Percentiles rank a stretch among this genome's conserved stretches.
Evolutionary conservation across 1,140 invertebrate genomes (phyloP).

Genomic region (Propsilocerus akamusi): DNA sequence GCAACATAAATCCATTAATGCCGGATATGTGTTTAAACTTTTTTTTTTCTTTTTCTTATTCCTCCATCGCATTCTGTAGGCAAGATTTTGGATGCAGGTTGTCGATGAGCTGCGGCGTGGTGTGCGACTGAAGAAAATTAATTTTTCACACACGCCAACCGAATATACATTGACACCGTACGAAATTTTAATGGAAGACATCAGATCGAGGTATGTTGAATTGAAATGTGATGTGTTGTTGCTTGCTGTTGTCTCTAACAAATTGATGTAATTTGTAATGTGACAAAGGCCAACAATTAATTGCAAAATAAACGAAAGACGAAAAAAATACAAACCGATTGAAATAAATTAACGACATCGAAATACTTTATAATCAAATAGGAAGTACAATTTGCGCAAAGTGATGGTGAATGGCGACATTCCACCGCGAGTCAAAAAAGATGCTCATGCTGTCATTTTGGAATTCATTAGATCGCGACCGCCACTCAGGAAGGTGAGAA

Average conservation of each 20-base stretch:
- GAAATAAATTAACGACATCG: too few species aligned
- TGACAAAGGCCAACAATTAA: too few species aligned
- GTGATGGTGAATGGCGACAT: constrained; percentile 67
- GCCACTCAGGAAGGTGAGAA: constrained; percentile 70
- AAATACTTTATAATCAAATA: constrained; percentile 5
- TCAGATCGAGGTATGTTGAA: constrained; percentile 67
- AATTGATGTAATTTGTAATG: too few species aligned
- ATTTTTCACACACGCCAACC: constrained; percentile 43
- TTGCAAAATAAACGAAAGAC: too few species aligned
- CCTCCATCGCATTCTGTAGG: constrained; percentile 34
- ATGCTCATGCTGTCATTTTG: constrained; percentile 85
- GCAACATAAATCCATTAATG: neutral
- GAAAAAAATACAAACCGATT: too few species aligned
- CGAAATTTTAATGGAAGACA: constrained; percentile 94
- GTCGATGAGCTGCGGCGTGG: constrained; percentile 65
- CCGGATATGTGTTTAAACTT: constrained; percentile 4
- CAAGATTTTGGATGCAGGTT: constrained; percentile 91
- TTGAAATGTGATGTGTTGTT: too few species aligned
- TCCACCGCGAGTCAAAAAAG: constrained; percentile 70
- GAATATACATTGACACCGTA: constrained; percentile 95
- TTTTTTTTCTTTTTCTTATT: constrained; percentile 9
- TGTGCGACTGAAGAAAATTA: constrained; percentile 84
- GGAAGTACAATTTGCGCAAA: constrained; percentile 57
- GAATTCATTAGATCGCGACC: constrained; percentile 92
- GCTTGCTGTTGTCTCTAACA: too few species aligned